phyloP scores from a whole-genome alignment of 1,140 invertebrate species.

The Bemisia tabaci region DNA sequence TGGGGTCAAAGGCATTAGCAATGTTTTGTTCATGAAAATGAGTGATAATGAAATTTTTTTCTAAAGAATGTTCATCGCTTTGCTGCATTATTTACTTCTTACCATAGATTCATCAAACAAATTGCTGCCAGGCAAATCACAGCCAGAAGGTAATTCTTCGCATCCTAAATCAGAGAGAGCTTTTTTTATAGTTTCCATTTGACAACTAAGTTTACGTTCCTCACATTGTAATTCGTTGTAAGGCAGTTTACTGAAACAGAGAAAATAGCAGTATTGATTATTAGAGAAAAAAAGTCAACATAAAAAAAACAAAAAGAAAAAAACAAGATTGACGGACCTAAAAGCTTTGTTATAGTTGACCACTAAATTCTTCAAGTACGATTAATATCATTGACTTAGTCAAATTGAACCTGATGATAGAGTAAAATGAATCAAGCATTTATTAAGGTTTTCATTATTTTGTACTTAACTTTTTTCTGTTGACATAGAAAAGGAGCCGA shows the following conservation, averaged over 20 bases:
- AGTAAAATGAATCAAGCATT: too few relatives aligned
- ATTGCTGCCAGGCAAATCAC: constrained; percentile 38
- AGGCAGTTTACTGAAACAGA: constrained; percentile 29
- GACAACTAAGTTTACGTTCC: constrained; percentile 62
- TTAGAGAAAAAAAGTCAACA: constrained; percentile 5
- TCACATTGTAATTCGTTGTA: constrained; percentile 51
- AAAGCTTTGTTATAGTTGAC: constrained; percentile 5
- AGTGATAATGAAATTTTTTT: too few relatives aligned
- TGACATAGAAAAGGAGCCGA: too few relatives aligned
- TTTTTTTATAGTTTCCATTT: constrained; percentile 64
- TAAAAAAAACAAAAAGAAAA: not conserved
- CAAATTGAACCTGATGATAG: too few relatives aligned
- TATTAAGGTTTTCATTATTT: too few relatives aligned
- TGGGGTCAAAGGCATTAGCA: too few relatives aligned
- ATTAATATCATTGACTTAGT: too few relatives aligned
- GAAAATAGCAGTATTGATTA: not conserved
- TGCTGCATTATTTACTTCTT: too few relatives aligned
- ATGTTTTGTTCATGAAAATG: not conserved
- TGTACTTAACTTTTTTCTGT: too few relatives aligned
- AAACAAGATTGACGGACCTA: not conserved
- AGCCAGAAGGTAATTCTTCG: constrained; percentile 70
- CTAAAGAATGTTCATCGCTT: too few relatives aligned
- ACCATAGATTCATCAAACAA: not conserved
- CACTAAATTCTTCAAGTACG: too few relatives aligned
- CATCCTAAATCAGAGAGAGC: constrained; percentile 73